Evolutionary conservation across 2,888 invertebrate genomes (phyloP), one percentile per base, ranked within the genome.

Genomic region (Hypselothyrea guttata): DNA sequence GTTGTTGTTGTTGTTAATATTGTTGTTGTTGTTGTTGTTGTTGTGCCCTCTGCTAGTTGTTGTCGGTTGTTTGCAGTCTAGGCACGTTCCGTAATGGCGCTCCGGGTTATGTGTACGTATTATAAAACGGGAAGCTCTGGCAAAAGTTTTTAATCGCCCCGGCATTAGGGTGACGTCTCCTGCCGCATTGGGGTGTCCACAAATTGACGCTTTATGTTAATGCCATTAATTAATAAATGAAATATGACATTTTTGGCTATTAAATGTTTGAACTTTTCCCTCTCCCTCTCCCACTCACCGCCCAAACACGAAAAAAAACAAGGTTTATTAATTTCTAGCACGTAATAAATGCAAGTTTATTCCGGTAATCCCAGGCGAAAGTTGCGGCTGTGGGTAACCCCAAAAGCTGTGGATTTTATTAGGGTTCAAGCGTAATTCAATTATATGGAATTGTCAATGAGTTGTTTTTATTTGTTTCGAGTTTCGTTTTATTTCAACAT

Each of bases 211-310:
- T 85, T 83, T 73, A 75, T 76, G 64, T 67, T 85, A 81, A 81
- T 83, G 81, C 66, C 63, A 65, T 83, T 81, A 81, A 81, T 85
- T 85, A 81, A 85, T 85, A 71, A 85, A 71, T 70, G 76, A 85
- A 76, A 83, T 75, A 75, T 70, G 78, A 70, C 72, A 71, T 71
- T 65, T 63, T 35, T 53, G 61, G 13, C 28, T 30, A 22, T 40
- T 11, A 41, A 71, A 40, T 55, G 71, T 56, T 22, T 63, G 33
- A 69, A 61, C 63, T 35, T 48, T 62, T 28, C 27, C 37, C 27
- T n/a, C n/a, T n/a, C n/a, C n/a, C n/a, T n/a, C n/a, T n/a, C n/a
- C n/a, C n/a, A n/a, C n/a, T n/a, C n/a, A n/a, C n/a, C n/a, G n/a
- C n/a, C n/a, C n/a, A n/a, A n/a, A n/a, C n/a, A n/a, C n/a, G 35